Evolutionary conservation across 2,113 vertebrate genomes (phyloP).

Genomic region (Junco hyemalis): DNA sequence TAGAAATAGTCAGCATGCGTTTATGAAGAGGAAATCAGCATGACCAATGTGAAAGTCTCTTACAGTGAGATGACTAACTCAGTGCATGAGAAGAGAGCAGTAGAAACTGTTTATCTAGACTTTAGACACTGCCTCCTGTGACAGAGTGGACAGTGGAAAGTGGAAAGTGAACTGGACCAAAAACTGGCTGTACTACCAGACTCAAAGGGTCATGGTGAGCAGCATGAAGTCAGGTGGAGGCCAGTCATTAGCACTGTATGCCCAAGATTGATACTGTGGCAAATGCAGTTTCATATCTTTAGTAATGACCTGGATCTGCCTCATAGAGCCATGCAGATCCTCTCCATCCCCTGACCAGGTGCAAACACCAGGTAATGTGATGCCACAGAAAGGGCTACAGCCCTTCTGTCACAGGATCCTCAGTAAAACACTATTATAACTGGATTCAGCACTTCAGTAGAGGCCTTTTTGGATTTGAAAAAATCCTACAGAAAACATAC

Average conservation of each 20-base stretch:
- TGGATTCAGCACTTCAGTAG: neutral
- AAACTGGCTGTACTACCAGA: neutral
- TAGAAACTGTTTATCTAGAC: neutral
- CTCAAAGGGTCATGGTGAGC: neutral
- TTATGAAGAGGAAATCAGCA: neutral
- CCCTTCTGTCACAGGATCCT: neutral
- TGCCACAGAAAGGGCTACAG: neutral
- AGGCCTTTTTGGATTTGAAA: neutral
- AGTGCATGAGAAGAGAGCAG: neutral
- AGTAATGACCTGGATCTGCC: neutral
- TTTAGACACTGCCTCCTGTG: neutral
- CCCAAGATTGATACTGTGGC: neutral
- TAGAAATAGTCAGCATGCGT: neutral
- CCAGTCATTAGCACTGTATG: neutral
- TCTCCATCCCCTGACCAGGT: neutral
- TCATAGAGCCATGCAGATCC: neutral
- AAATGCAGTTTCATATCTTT: neutral
- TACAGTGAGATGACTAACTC: neutral
- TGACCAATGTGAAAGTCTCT: neutral
- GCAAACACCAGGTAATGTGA: neutral
- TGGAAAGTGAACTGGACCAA: neutral
- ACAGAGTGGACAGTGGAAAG: neutral
- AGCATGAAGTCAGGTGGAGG: neutral
- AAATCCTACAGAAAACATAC: neutral
- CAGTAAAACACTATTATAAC: neutral